These are phyloP conservation scores for Cetoscarus ocellatus DNA, from an alignment of 2,797 vertebrate genomes.

Conservation along the genomic window DNA sequence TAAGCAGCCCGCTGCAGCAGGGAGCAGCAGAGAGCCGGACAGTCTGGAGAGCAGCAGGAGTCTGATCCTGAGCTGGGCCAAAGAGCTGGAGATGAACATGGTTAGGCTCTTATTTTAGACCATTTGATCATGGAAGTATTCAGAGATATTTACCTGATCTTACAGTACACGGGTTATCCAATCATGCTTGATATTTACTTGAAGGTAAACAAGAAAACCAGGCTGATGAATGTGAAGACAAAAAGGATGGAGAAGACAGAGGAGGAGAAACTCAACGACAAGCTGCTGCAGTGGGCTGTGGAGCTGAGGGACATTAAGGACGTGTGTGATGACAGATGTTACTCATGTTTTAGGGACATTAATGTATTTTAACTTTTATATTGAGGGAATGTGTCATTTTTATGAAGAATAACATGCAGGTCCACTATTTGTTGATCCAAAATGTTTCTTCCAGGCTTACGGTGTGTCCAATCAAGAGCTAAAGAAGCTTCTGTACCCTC, in stretches of 20 bases:
- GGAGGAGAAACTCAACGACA: not conserved
- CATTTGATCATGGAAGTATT: too few species aligned
- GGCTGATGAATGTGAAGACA: not conserved
- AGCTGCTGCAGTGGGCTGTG: slow-evolving; percentile 17
- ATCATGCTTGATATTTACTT: not conserved
- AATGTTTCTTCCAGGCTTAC: not conserved
- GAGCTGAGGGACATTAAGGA: slow-evolving; percentile 7
- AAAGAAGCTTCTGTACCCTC: slow-evolving; percentile 23
- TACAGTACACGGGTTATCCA: too few species aligned
- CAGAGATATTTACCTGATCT: too few species aligned
- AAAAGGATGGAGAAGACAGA: slow-evolving; percentile 1
- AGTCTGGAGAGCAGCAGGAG: slow-evolving; percentile 18
- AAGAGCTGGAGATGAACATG: slow-evolving; percentile 16
- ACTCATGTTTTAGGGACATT: too few species aligned
- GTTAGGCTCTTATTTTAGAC: not conserved
- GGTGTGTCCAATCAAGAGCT: slow-evolving; percentile 22
- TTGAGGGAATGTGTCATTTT: not conserved
- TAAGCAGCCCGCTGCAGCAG: not conserved
- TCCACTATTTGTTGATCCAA: not conserved
- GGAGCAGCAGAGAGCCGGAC: not conserved
- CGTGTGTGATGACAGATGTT: not conserved
- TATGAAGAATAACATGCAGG: too few species aligned
- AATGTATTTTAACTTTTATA: too few species aligned
- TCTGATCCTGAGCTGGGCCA: slow-evolving; percentile 12
- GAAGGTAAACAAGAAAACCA: slow-evolving; percentile 7